Conservation (phyloP, 2,113 vertebrate species). For the Misgurnus mizolepis region DNA sequence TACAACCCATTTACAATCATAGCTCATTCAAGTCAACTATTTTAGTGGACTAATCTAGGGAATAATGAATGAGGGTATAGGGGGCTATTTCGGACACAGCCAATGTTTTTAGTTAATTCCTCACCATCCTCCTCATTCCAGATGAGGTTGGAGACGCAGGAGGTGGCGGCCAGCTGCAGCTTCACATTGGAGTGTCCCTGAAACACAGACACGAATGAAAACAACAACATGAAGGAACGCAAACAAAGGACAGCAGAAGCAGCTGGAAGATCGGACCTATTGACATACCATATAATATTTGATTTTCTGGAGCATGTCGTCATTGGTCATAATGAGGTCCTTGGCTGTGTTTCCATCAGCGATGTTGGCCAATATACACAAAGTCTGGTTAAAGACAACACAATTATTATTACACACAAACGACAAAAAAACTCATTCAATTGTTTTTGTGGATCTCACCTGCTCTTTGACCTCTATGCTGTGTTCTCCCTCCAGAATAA, state of each 20-base stretch:
- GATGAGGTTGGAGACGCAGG: constrained; percentile 97
- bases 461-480: constrained; percentile 97
- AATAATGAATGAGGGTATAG: too few relatives aligned
- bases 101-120: constrained; percentile 41
- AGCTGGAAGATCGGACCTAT: background rate
- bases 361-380: constrained; percentile 96
- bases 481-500: constrained; percentile 96
- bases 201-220: constrained; percentile 40
- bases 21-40: too few relatives aligned
- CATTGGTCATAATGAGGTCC: constrained; percentile 97
- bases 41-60: too few relatives aligned
- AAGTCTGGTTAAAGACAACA: constrained; percentile 77
- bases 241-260: background rate
- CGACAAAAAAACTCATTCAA: background rate
- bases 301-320: constrained; percentile 97
- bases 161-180: constrained; percentile 95
- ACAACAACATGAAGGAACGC: background rate
- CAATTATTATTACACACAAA: background rate
- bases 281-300: constrained; percentile 95
- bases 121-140: constrained; percentile 99
- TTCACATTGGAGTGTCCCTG: constrained; percentile 97
- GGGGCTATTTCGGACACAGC: background rate
- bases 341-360: constrained; percentile 96
- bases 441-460: constrained; percentile 70
- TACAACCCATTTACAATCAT: too few relatives aligned